Percentiles rank a stretch among this genome's conserved stretches.
Evolutionary conservation across 2,888 invertebrate genomes (phyloP).

Genomic region (Chirona hameri): DNA sequence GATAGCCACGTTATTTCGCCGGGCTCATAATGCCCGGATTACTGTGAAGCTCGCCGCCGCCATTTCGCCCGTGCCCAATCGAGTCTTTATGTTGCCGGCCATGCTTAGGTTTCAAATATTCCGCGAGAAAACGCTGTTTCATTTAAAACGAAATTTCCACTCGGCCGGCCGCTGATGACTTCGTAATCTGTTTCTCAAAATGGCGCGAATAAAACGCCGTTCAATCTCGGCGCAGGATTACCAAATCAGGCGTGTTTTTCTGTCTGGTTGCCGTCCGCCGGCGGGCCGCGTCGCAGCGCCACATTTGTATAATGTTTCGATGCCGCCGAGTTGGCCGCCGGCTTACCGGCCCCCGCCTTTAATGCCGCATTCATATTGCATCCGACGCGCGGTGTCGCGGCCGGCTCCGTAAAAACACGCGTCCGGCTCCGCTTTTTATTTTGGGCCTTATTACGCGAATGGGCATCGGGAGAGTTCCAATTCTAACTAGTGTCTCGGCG

Average conservation of each 20-base stretch:
- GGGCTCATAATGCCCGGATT: conserved; percentile 24
- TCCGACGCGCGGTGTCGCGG: neutral
- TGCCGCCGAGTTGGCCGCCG: neutral
- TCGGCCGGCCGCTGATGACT: conserved; percentile 13
- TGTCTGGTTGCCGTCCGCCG: neutral
- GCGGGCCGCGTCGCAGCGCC: neutral
- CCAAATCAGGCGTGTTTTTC: conserved; percentile 25
- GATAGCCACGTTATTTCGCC: conserved; percentile 24
- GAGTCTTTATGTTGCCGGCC: conserved; percentile 13
- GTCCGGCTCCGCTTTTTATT: neutral
- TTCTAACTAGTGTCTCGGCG: conserved; percentile 3
- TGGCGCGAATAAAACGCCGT: conserved; percentile 28
- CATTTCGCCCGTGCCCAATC: conserved; percentile 8
- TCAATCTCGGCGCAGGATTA: conserved; percentile 10
- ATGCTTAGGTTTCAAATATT: conserved; percentile 26
- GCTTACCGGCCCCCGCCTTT: neutral
- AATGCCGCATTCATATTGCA: conserved; percentile 25
- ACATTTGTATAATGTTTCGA: conserved; percentile 6
- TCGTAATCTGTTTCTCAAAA: conserved; percentile 28
- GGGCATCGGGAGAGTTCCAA: conserved; percentile 22
- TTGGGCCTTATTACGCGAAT: conserved; percentile 6
- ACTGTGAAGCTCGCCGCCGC: neutral
- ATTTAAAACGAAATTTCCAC: conserved; percentile 26
- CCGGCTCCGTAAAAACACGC: neutral
- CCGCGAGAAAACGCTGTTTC: neutral